Base-by-base conservation (phyloP, 2,113 vertebrate genomes). In the Budorcas taxicolor region DNA sequence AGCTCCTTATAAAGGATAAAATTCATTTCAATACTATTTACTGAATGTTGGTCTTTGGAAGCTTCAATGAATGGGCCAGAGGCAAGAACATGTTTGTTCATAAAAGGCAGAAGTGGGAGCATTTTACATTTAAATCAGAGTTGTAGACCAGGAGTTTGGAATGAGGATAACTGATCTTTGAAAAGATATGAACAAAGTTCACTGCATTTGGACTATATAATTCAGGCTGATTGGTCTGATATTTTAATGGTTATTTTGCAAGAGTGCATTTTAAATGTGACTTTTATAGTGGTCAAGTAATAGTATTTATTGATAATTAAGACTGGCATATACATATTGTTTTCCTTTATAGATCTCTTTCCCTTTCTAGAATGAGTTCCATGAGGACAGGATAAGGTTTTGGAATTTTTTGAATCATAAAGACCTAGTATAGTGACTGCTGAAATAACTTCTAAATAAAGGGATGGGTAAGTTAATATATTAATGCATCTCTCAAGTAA, bases 11-110 rank as follows among this genome's bases (percentile, higher is more conserved):
- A 23, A 94, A 81, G 52, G 85, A 92, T 91, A 60, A 58, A 94
- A 95, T 52, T 93, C 17, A 91, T 92, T 88, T 97, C n/a, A 96
- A 40, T 14, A 95, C 14, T 71, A 17, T 29, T 95, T 33, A 85
- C 74, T 94, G 43, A 89, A 58, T 36, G 3, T 17, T 88, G 4
- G 45, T 55, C 40, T 94, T 60, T 60, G 33, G 64, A 92, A 96
- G 55, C 45, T 85, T 31, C 52, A 92, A 21, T 57, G 27, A 81
- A 67, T 53, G 9, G 47, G 80, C 7, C 55, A 97, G 74, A 96
- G 6, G 14, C 52, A 92, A 85, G 40, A 47, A 74, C 3, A 85
- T 14, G 3, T 86, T 84, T 90, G 5, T 45, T 52, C n/a, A 17
- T 40, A 3, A 23, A 97, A 91, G 45, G 10, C 9, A 97, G n/a